Evolutionary conservation across 2,888 invertebrate species (phyloP), one percentile per base, ranked within the genome.

Genomic region (Phania funesta): DNA sequence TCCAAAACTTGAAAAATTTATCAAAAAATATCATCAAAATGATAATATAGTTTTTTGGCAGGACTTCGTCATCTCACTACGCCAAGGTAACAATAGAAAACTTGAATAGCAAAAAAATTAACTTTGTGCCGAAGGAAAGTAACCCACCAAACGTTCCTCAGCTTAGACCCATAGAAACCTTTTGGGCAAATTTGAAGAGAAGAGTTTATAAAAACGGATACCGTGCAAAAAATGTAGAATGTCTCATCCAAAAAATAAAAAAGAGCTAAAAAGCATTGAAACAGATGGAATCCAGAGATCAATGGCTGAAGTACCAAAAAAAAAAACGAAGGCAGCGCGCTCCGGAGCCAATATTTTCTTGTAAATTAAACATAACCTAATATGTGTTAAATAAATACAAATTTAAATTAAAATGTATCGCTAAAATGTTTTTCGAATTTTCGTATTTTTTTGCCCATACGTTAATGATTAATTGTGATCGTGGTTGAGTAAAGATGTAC

Each of bases 11-110:
- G 20, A 11, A 18, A 18, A 20, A 56, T 56, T 32, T 20, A 32
- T 32, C 54, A 9, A 29, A 16, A 56, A 56, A 32, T 56, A 56
- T 16, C 32, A 32, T 18, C 18, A 20, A 56, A 32, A 32, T 32
- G 32, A 56, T 18, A 32, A 56, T 24, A 32, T 32, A 56, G 32
- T 56, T 56, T 56, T 56, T 32, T 56, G 54, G 54, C 32, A 18
- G 18, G 54, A 56, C 54, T 52, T 24, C 26, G 26, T 52, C 52
- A 26, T 52, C 26, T 16, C 26, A 52, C 54, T 54, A 54, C 32
- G 24, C 29, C 26, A 52, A 24, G 3, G 26, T 3, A n/a, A 52
- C 29, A 24, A 52, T 52, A 16, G 52, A 52, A n/a, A 54, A 32
- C 9, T n/a, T 52, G 26, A 52, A 52, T 52, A 24, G n/a, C 26